Conservation (phyloP, 2,888 invertebrate genomes). For the Spisula solida region DNA sequence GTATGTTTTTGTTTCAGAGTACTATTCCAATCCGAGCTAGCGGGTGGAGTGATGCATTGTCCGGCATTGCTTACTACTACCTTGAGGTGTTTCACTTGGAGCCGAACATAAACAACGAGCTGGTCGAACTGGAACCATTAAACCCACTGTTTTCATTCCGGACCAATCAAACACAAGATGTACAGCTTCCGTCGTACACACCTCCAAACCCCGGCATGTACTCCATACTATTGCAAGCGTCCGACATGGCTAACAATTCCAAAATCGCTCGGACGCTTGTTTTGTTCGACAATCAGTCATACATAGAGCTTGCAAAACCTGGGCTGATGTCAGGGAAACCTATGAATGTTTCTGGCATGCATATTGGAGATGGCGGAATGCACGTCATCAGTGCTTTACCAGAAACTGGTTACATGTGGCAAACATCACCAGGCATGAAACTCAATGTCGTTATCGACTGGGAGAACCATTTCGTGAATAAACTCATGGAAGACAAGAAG, state of each 20-base stretch:
- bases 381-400: slow-evolving; percentile 57
- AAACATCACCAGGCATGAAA: slow-evolving; percentile 38
- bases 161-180: slow-evolving; percentile 28
- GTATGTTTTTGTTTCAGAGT: slow-evolving; percentile 25
- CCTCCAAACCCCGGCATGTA: slow-evolving; percentile 70
- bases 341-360: neutral
- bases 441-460: slow-evolving; percentile 53
- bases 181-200: slow-evolving; percentile 50
- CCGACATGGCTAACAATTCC: slow-evolving; percentile 77
- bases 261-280: slow-evolving; percentile 69
- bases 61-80: slow-evolving; percentile 54
- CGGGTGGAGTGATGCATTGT: slow-evolving; percentile 58
- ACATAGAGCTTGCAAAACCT: slow-evolving; percentile 62
- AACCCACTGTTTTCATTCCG: slow-evolving; percentile 40
- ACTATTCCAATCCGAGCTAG: slow-evolving; percentile 42
- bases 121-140: slow-evolving; percentile 53
- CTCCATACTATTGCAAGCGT: slow-evolving; percentile 71
- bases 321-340: slow-evolving; percentile 32
- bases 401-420: slow-evolving; percentile 69
- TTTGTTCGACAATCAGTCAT: slow-evolving; percentile 71
- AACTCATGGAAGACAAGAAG: slow-evolving; percentile 58
- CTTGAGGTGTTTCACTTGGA: slow-evolving; percentile 48
- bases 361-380: slow-evolving; percentile 46
- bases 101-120: slow-evolving; percentile 45
- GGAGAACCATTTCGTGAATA: slow-evolving; percentile 70